Percentiles rank a stretch among this genome's conserved stretches.
phyloP scores from a whole-genome alignment of 1,140 invertebrate genomes.

The Drepana arcuata region DNA sequence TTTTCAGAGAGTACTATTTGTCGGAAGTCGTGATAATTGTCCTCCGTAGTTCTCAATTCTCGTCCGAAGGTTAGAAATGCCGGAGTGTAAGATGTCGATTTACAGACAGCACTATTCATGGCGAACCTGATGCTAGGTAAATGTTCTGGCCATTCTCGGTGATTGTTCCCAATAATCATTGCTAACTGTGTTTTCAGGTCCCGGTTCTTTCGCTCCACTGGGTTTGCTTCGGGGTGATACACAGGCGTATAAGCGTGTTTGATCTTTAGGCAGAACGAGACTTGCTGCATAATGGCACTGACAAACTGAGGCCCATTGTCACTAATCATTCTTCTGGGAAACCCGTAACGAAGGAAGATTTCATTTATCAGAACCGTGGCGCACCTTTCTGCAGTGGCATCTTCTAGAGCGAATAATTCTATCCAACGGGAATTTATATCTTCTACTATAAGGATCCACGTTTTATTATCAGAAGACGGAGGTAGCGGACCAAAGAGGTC shows the following conservation, averaged over 20 bases:
- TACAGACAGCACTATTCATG: slow-evolving; percentile 9
- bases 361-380: background rate
- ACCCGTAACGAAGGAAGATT: slow-evolving; percentile 5
- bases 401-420: slow-evolving; percentile 1
- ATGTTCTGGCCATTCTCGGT: slow-evolving; percentile 24
- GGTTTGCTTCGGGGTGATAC: slow-evolving; percentile 51
- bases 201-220: slow-evolving; percentile 53
- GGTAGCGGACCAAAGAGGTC: slow-evolving; percentile 11
- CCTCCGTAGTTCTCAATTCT: slow-evolving; percentile 10
- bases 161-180: slow-evolving; percentile 36
- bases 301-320: slow-evolving; percentile 23
- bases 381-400: background rate
- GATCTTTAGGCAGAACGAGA: slow-evolving; percentile 23
- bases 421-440: slow-evolving; percentile 7
- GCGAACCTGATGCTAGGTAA: slow-evolving; percentile 14
- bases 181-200: slow-evolving; percentile 49
- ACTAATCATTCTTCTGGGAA: slow-evolving; percentile 21
- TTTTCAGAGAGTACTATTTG: background rate
- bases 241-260: slow-evolving; percentile 31
- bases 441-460: slow-evolving; percentile 9
- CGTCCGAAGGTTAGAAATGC: slow-evolving; percentile 45
- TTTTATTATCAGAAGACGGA: background rate
- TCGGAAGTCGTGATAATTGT: background rate
- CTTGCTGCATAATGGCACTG: slow-evolving; percentile 33
- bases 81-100: slow-evolving; percentile 15